Conservation (phyloP, 2,113 vertebrate genomes). For the Elanoides forficatus region DNA sequence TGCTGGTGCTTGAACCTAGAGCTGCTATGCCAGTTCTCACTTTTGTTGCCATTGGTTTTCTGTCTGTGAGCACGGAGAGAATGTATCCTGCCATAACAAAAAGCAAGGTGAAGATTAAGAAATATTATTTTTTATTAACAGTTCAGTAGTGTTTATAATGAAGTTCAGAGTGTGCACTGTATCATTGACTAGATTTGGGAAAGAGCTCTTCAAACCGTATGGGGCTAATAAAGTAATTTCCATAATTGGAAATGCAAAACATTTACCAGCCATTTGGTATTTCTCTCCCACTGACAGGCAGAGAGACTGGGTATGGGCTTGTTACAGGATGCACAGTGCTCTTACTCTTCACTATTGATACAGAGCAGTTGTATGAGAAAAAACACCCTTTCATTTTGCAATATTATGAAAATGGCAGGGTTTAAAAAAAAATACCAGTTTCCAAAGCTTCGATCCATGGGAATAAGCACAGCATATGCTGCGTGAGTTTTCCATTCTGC, state of each 20-base stretch:
- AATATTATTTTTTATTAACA: not conserved
- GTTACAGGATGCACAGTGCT: not conserved
- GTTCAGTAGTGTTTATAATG: not conserved
- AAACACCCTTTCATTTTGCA: not conserved
- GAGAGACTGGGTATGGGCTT: not conserved
- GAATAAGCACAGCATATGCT: not conserved
- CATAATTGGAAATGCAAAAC: slow-evolving; percentile 44
- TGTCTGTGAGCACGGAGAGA: slow-evolving; percentile 69
- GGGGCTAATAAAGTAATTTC: not conserved
- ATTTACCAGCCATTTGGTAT: slow-evolving; percentile 38
- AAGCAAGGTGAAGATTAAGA: slow-evolving; percentile 8
- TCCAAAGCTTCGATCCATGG: not conserved
- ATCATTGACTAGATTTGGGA: slow-evolving; percentile 16
- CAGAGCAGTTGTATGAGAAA: not conserved
- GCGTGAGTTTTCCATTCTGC: not conserved
- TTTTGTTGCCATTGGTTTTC: slow-evolving; percentile 10
- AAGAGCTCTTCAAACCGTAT: slow-evolving; percentile 5
- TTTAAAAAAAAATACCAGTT: not conserved
- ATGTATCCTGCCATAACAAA: slow-evolving; percentile 67
- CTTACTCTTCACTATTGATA: not conserved
- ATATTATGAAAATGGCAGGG: not conserved
- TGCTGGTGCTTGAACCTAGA: slow-evolving; percentile 14
- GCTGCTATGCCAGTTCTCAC: slow-evolving; percentile 36
- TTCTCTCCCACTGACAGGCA: slow-evolving; percentile 32
- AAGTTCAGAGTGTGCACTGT: not conserved